Base-by-base conservation (phyloP, 2,888 invertebrate species). In the Calliopum simillimum region DNA sequence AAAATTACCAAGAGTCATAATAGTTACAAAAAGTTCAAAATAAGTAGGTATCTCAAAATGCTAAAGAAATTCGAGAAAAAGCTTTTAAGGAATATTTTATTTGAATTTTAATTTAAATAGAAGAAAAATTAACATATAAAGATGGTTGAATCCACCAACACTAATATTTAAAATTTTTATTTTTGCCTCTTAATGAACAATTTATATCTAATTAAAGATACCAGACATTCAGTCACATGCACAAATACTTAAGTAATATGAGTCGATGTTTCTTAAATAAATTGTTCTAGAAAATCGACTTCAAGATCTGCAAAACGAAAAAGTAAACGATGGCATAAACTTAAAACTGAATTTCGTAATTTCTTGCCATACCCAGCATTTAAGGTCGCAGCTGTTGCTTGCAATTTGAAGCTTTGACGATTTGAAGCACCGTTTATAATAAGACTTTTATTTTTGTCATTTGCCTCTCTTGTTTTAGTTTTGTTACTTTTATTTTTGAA, bases 331-430 rank as follows among this genome's bases (percentile, higher is more conserved):
- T 12, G 23, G 14, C n/a, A n/a, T n/a, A n/a, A 61, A 46, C 2
- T 1, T 19, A 59, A 41, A 5, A 23, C 61, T 5, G 19, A 46
- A 61, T 61, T 23, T 61, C 61, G 23, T 61, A 46, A 61, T 61
- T 19, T 21, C 21, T 61, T 23, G 44, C 21, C 23, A 11, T 19
- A 33, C 33, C 8, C 46, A 46, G 16, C 16, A 23, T 13, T 61
- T 19, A 44, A 19, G 46, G 61, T n/a, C 23, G 56, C 66, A 33
- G 66, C 46, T 55, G 66, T 56, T 56, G 56, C 46, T 12, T 46
- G 56, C 56, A 66, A 66, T 25, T 58, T 33, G 66, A 58, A 16
- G 16, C 21, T 51, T 51, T 51, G 11, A 3, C 16, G 11, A 14
- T 51, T 51, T 14, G 11, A 23, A 64, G 19, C 53, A 62, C 46